These are phyloP conservation scores for Microctonus aethiopoides DNA, from an alignment of 2,888 invertebrate species.

Conservation along the genomic window DNA sequence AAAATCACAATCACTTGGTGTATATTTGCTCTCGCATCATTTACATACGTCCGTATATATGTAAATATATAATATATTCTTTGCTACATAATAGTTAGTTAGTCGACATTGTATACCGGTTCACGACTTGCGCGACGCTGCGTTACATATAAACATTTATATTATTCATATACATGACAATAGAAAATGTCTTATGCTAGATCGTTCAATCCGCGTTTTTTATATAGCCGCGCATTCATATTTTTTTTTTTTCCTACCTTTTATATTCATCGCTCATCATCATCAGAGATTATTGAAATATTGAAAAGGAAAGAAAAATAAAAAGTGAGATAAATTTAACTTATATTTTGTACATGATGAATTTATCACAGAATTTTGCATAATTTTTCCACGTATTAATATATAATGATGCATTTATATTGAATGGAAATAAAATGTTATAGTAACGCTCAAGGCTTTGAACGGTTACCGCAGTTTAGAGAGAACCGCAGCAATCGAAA, in stretches of 20 bases:
- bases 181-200: conserved; percentile 48
- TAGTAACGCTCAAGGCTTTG: not conserved
- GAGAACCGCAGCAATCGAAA: not conserved
- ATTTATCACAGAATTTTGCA: not conserved
- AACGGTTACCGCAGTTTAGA: not conserved
- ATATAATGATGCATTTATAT: not conserved
- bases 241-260: conserved; percentile 10
- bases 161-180: conserved; percentile 62
- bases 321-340: not conserved
- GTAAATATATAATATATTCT: not conserved
- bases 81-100: conserved; percentile 59
- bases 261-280: not conserved
- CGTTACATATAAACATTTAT: conserved; percentile 29
- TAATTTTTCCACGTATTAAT: not conserved
- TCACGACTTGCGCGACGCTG: conserved; percentile 1
- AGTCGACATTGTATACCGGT: conserved; percentile 58
- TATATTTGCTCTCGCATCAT: not conserved
- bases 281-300: not conserved
- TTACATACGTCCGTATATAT: not conserved
- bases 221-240: conserved; percentile 52
- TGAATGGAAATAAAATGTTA: not conserved
- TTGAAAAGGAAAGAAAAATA: not conserved
- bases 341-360: not conserved
- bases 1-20: conserved; percentile 35
- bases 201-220: conserved; percentile 46